phyloP scores from a whole-genome alignment of 2,113 vertebrate species.

The Poeciliopsis occidentalis region DNA sequence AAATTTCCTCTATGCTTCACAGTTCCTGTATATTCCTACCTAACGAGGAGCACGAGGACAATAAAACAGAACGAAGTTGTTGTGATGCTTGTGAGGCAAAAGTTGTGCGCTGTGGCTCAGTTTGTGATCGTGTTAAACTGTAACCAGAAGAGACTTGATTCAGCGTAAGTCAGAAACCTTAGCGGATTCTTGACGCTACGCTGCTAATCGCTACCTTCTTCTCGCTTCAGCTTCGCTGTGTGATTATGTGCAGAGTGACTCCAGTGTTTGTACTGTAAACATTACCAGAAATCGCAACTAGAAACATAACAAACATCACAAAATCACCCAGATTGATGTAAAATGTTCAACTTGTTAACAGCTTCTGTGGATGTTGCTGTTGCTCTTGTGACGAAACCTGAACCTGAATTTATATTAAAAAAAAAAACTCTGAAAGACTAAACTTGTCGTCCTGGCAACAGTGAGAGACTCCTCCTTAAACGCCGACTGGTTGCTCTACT shows the following conservation, averaged over 20 bases:
- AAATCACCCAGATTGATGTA: constrained; percentile 8
- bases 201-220: constrained; percentile 48
- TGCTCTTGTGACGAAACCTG: background rate
- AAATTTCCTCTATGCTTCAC: constrained; percentile 38
- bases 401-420: background rate
- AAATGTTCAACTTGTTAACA: background rate
- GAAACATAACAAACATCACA: constrained; percentile 14
- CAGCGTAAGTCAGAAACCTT: constrained; percentile 21
- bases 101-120: constrained; percentile 28
- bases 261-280: constrained; percentile 51
- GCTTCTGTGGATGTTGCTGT: constrained; percentile 24
- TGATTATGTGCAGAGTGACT: constrained; percentile 55
- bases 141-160: constrained; percentile 19
- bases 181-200: constrained; percentile 12
- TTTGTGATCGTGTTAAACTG: constrained; percentile 40
- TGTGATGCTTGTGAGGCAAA: constrained; percentile 19
- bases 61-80: constrained; percentile 2
- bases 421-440: constrained; percentile 23
- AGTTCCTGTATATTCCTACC: constrained; percentile 2
- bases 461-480: background rate
- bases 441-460: background rate
- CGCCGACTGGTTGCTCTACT: background rate
- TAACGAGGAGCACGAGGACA: constrained; percentile 21
- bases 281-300: constrained; percentile 13
- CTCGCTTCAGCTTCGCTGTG: constrained; percentile 65